Conservation (phyloP, 1,140 invertebrate genomes). For the Drosophila takahashii region DNA sequence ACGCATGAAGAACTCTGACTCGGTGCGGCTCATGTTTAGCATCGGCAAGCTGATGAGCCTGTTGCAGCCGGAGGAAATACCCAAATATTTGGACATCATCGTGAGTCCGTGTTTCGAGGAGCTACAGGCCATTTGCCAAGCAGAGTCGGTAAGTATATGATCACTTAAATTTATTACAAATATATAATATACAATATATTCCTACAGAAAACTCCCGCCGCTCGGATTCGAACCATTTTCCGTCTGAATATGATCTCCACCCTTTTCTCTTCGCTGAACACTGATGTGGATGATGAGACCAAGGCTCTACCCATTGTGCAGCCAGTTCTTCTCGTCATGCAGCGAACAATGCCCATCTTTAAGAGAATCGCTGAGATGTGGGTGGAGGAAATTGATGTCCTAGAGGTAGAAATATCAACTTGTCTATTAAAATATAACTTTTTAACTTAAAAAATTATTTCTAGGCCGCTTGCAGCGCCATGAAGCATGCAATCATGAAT, state of each 20-base stretch:
- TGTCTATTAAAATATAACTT: background rate
- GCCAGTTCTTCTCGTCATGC: slow-evolving; percentile 86
- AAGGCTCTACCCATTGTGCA: slow-evolving; percentile 78
- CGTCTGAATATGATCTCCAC: slow-evolving; percentile 90
- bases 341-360: slow-evolving; percentile 87
- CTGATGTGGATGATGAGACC: slow-evolving; percentile 68
- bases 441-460: slow-evolving; percentile 41
- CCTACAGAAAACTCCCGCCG: slow-evolving; percentile 84
- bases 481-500: slow-evolving; percentile 89
- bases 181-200: too few species aligned
- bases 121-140: slow-evolving; percentile 86
- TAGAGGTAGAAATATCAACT: slow-evolving; percentile 85
- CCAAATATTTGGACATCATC: slow-evolving; percentile 89
- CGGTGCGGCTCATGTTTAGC: slow-evolving; percentile 90
- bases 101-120: slow-evolving; percentile 89
- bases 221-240: slow-evolving; percentile 85
- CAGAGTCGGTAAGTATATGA: slow-evolving; percentile 78
- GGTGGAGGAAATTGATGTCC: slow-evolving; percentile 86
- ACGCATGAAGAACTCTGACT: slow-evolving; percentile 87
- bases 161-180: background rate
- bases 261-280: slow-evolving; percentile 89
- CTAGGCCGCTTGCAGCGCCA: slow-evolving; percentile 89
- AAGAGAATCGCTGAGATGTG: slow-evolving; percentile 86
- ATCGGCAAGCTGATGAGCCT: slow-evolving; percentile 91
- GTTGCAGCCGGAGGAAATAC: slow-evolving; percentile 87